Base-by-base conservation (phyloP, 2,888 invertebrate genomes). In the Pandemis heparana region DNA sequence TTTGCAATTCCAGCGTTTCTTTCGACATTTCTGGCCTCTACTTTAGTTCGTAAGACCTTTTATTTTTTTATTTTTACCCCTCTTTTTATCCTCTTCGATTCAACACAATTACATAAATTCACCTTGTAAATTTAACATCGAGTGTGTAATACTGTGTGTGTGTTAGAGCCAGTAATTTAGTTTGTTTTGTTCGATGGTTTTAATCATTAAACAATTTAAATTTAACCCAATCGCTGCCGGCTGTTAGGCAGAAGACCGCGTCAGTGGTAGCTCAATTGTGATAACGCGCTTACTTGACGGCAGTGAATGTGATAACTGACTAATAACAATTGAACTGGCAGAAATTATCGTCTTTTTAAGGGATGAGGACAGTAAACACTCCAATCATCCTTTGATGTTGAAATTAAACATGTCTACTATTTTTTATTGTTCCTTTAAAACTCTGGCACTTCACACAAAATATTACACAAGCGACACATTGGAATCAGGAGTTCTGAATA, bases 31-130 rank as follows among this genome's bases (percentile, higher is more conserved):
- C 91, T 94, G 94, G 92, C 95, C 86, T 93, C 93, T 80, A 89
- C 94, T 85, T 90, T 94, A 93, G 92, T 94, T 92, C 94, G 94
- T 94, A 94, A 94, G 94, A 92, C 79, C 85, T 83, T 85, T 89
- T 89, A 87, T 85, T 85, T 87, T 85, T 84, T 85, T 83, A 84
- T 82, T 81, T 83, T 84, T 85, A 81, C 77, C 83, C 82, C 77
- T 77, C 80, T 77, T 80, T 81, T 81, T 74, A 38, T 73, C 77
- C 82, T 80, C 78, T 75, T 71, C 80, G 80, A 79, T 56, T 56
- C 56, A 12, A 23, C 56, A 56, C 56, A 18, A 23, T 18, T 79
- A 75, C 79, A 80, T 80, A 81, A 79, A 63, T 77, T 65, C 48
- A 66, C 43, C 70, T 77, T 78, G 67, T 67, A 67, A 18, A 59